These are phyloP conservation scores for Accipiter virgatus DNA, from an alignment of 2,113 vertebrate species.

Conservation along the genomic window DNA sequence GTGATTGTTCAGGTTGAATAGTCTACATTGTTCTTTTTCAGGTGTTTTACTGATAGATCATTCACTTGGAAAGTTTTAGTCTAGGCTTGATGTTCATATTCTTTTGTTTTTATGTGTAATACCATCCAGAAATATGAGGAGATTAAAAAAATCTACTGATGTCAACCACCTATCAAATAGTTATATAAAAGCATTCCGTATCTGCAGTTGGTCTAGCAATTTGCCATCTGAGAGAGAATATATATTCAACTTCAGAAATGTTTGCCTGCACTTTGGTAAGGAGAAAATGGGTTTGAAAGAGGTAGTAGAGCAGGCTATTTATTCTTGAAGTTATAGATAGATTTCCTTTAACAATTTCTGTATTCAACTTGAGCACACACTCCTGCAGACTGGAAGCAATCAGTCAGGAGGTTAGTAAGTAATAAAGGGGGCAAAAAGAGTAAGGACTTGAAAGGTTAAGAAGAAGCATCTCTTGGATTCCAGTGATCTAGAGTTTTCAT, in stretches of 20 bases:
- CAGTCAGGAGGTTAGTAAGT: not conserved
- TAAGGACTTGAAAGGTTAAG: not conserved
- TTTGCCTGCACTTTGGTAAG: not conserved
- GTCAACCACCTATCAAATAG: not conserved
- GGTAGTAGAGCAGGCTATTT: not conserved
- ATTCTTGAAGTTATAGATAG: not conserved
- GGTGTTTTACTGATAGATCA: not conserved
- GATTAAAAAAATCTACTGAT: not conserved
- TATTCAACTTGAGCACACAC: not conserved
- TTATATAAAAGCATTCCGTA: not conserved
- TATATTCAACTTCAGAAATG: not conserved
- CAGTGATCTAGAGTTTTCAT: not conserved
- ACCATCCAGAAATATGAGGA: not conserved
- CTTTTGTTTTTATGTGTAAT: not conserved
- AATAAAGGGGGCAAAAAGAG: not conserved
- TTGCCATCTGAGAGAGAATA: not conserved
- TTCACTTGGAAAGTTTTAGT: not conserved
- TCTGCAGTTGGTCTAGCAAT: not conserved
- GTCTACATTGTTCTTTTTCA: not conserved
- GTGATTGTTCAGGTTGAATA: not conserved
- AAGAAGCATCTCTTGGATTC: not conserved
- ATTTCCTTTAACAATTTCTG: not conserved
- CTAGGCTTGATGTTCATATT: not conserved
- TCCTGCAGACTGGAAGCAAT: not conserved
- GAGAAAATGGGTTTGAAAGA: not conserved